Evolutionary conservation across 1,140 invertebrate species (phyloP).

Genomic region (Tigriopus japonicus): DNA sequence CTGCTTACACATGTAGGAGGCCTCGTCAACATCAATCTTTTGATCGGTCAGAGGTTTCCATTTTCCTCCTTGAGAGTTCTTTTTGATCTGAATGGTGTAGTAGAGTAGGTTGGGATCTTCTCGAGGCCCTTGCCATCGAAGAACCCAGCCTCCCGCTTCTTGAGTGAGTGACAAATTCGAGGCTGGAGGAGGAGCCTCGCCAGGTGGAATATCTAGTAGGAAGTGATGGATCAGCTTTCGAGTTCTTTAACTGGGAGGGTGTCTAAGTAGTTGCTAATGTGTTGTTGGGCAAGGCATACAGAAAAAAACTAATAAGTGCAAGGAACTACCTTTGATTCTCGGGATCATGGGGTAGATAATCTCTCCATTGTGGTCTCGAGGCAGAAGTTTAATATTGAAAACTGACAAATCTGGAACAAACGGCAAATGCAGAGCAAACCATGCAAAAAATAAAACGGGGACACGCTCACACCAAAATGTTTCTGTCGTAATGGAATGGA

Average conservation of each 20-base stretch:
- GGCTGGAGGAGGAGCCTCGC: slow-evolving; percentile 1
- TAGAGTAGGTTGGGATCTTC: background rate
- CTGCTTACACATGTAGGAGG: slow-evolving; percentile 12
- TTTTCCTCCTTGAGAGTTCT: slow-evolving; percentile 5
- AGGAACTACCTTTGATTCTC: background rate
- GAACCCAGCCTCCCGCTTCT: slow-evolving; percentile 9
- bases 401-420: slow-evolving; percentile 7
- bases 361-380: background rate
- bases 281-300: too few species aligned
- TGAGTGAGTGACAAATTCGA: slow-evolving; percentile 2
- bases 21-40: slow-evolving; percentile 11
- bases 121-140: slow-evolving; percentile 3
- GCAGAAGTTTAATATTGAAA: slow-evolving; percentile 11
- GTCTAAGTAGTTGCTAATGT: too few species aligned
- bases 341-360: slow-evolving; percentile 3
- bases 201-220: slow-evolving; percentile 7
- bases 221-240: background rate
- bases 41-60: slow-evolving; percentile 12
- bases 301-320: background rate
- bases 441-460: too few species aligned
- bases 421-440: background rate
- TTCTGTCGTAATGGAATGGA: too few species aligned
- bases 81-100: slow-evolving; percentile 11
- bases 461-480: too few species aligned
- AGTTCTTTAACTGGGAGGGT: too few species aligned